Conservation (phyloP, 2,888 invertebrate species). For the Athrips mouffetella region DNA sequence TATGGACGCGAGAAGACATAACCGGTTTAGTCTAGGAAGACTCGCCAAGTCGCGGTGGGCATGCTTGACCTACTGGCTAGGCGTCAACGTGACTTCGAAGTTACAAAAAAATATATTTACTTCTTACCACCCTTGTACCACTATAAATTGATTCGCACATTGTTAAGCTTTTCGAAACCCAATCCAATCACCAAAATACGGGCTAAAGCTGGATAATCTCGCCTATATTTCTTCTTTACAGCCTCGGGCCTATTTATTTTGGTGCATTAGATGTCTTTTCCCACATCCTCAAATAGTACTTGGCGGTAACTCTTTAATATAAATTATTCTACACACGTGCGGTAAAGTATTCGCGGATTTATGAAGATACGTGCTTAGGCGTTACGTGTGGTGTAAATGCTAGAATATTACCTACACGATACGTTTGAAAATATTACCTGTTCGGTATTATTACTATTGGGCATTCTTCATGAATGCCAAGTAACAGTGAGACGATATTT, state of each 20-base stretch:
- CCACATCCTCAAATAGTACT: conserved; percentile 27
- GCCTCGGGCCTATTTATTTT: conserved; percentile 24
- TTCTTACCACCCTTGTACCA: no score
- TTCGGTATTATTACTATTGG: neutral
- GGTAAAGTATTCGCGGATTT: conserved; percentile 45
- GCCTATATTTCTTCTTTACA: conserved; percentile 10
- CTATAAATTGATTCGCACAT: no score
- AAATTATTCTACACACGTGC: conserved; percentile 48
- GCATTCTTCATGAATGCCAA: no score
- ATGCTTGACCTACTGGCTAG: no score
- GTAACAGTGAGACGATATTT: no score
- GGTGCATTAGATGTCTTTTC: conserved; percentile 32
- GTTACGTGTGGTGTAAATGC: neutral
- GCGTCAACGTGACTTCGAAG: no score
- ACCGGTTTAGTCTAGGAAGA: no score
- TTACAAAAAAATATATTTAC: no score
- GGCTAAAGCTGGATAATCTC: neutral
- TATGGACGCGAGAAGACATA: no score
- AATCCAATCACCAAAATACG: conserved; percentile 4
- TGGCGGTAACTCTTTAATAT: conserved; percentile 37
- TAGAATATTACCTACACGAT: neutral
- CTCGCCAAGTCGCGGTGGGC: no score
- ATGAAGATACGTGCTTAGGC: conserved; percentile 43
- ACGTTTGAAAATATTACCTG: no score
- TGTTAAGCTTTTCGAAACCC: no score